Evolutionary conservation across 2,113 vertebrate genomes (phyloP), one percentile per base, ranked within the genome.

Genomic region (Hippoglossus stenolepis): DNA sequence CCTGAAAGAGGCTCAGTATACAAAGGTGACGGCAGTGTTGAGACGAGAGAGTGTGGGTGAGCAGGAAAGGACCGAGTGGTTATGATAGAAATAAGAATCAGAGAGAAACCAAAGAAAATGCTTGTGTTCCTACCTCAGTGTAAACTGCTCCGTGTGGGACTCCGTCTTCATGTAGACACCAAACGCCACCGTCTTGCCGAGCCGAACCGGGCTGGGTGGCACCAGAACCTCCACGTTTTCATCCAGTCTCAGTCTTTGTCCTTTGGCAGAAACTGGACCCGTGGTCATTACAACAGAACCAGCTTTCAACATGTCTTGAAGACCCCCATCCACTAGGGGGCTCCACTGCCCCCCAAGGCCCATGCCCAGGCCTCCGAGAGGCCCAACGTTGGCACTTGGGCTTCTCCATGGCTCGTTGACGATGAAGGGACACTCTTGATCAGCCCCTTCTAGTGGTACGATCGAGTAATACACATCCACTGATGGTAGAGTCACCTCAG

Each of bases 401-500:
- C 94, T 93, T 89, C 90, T 96, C 80, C 92, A 94, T 40, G 73
- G 91, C 21, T 96, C 96, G 40, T 95, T 94, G 26, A 94, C 94
- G 70, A 91, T 89, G 71, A 93, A 82, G 2, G 95, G 94, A 73
- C 97, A 98, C 14, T 93, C 95, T 54, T 93, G 94, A 0, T 93
- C 94, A 0, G 86, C 79, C 9, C 86, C 85, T 40, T 96, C 95
- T 2, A 93, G 88, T 10, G 95, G 45, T 69, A 96, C 94, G 8
- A 98, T 75, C 4, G 95, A 90, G 85, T 96, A 98, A 90, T 96
- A 97, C 60, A 99, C 95, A 78, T 98, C 97, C 93, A 98, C 93
- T 28, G 93, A 70, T 0, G 94, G 87, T 73, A 91, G 79, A 68
- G 75, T 51, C 35, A 65, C 82, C 49, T 94, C 94, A 8, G 90